Evolutionary conservation across 2,797 vertebrate species (phyloP).

Genomic region (Dipus sagitta): DNA sequence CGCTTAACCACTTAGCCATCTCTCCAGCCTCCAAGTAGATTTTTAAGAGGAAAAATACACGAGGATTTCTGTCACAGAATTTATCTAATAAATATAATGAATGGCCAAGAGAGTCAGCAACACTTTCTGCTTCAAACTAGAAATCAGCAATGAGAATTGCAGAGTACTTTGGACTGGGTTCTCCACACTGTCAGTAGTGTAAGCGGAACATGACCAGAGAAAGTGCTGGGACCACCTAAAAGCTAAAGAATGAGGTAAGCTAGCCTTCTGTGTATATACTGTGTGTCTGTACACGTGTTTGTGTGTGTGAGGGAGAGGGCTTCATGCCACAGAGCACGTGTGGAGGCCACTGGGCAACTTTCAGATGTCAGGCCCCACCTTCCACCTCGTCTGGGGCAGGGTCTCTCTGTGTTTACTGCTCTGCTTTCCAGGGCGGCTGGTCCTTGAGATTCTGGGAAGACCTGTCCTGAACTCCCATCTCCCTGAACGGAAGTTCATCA

Average conservation of each 20-base stretch:
- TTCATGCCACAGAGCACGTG: too few relatives aligned
- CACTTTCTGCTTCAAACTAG: background rate
- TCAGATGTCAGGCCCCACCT: too few relatives aligned
- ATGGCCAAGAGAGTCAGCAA: background rate
- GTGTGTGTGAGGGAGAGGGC: too few relatives aligned
- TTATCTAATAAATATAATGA: background rate
- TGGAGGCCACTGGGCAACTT: too few relatives aligned
- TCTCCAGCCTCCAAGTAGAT: background rate
- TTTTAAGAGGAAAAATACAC: background rate
- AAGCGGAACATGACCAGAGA: background rate
- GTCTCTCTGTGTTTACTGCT: too few relatives aligned
- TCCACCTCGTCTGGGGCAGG: too few relatives aligned
- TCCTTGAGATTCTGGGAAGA: too few relatives aligned
- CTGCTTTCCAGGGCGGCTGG: too few relatives aligned
- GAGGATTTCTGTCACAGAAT: background rate
- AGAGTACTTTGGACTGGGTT: background rate
- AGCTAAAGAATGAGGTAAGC: background rate
- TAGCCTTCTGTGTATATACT: too few relatives aligned
- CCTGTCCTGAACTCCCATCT: too few relatives aligned
- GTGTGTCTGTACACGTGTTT: background rate
- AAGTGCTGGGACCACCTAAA: background rate
- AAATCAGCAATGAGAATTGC: background rate
- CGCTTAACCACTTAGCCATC: too few relatives aligned
- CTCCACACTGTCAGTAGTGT: background rate
- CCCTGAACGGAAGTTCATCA: too few relatives aligned